These are phyloP conservation scores for Erpobdella octoculata DNA, from an alignment of 2,888 invertebrate genomes.

Conservation along the genomic window DNA sequence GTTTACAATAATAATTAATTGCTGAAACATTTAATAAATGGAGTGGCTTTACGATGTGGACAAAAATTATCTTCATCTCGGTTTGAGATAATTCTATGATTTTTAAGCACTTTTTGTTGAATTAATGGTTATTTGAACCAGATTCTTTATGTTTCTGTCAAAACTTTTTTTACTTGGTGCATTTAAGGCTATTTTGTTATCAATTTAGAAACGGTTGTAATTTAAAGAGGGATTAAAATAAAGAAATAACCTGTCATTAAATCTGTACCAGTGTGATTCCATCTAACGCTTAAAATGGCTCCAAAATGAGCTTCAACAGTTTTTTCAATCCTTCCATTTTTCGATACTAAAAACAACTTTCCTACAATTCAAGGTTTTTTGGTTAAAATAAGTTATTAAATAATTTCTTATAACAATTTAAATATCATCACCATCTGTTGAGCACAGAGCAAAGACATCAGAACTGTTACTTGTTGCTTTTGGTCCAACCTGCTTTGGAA, in stretches of 20 bases:
- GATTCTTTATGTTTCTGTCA: no score
- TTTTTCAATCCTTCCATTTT: constrained; percentile 83
- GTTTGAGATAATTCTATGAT: no score
- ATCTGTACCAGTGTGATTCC: constrained; percentile 93
- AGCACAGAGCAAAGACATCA: constrained; percentile 75
- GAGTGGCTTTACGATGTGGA: no score
- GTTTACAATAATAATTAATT: background rate
- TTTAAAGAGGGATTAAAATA: background rate
- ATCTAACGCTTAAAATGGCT: constrained; percentile 77
- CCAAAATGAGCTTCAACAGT: constrained; percentile 80
- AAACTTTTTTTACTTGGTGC: no score
- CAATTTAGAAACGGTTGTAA: background rate
- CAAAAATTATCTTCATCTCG: no score
- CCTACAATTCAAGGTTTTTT: constrained; percentile 51
- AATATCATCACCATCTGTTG: constrained; percentile 72
- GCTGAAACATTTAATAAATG: background rate
- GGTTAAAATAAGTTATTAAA: background rate
- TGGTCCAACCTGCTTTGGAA: constrained; percentile 60
- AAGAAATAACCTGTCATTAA: constrained; percentile 67
- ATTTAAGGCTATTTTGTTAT: no score
- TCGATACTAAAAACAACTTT: constrained; percentile 77
- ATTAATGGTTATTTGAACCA: no score
- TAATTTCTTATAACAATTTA: background rate
- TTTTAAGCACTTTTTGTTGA: no score
- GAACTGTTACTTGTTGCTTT: constrained; percentile 54